phyloP scores from a whole-genome alignment of 2,888 invertebrate species.

The Ophraella communa region DNA sequence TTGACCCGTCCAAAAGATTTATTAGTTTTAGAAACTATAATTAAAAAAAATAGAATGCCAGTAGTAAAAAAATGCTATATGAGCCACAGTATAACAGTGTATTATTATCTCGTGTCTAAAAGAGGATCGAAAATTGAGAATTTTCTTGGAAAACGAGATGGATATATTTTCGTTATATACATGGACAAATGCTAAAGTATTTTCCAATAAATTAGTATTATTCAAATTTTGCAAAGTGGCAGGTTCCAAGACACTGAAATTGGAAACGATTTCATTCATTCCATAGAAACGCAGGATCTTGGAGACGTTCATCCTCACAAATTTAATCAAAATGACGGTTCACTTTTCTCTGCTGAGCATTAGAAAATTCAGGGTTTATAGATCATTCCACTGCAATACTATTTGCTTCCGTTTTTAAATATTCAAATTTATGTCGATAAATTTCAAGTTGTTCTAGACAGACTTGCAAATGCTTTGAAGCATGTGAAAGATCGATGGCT shows the following conservation, averaged over 20 bases:
- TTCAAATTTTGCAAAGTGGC: slow-evolving; percentile 13
- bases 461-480: neutral
- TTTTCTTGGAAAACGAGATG: neutral
- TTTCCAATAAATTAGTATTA: slow-evolving; percentile 12
- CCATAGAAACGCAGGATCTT: neutral
- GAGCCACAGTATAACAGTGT: no score
- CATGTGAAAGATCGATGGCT: neutral
- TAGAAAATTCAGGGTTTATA: slow-evolving; percentile 23
- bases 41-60: no score
- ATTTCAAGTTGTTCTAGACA: slow-evolving; percentile 7
- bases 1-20: no score
- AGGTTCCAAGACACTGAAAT: slow-evolving; percentile 16
- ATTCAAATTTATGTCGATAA: slow-evolving; percentile 19
- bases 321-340: slow-evolving; percentile 36
- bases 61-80: no score
- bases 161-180: slow-evolving; percentile 6
- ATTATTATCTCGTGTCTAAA: neutral
- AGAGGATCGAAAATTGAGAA: neutral
- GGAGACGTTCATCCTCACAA: slow-evolving; percentile 11
- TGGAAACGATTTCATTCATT: slow-evolving; percentile 18
- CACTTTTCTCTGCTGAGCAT: slow-evolving; percentile 12
- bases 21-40: no score
- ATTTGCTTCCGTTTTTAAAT: slow-evolving; percentile 23
- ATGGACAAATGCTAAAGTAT: neutral
- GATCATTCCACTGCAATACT: slow-evolving; percentile 7